These are phyloP conservation scores for Thinocorus orbignyianus DNA, from an alignment of 2,113 vertebrate genomes.

Conservation along the genomic window DNA sequence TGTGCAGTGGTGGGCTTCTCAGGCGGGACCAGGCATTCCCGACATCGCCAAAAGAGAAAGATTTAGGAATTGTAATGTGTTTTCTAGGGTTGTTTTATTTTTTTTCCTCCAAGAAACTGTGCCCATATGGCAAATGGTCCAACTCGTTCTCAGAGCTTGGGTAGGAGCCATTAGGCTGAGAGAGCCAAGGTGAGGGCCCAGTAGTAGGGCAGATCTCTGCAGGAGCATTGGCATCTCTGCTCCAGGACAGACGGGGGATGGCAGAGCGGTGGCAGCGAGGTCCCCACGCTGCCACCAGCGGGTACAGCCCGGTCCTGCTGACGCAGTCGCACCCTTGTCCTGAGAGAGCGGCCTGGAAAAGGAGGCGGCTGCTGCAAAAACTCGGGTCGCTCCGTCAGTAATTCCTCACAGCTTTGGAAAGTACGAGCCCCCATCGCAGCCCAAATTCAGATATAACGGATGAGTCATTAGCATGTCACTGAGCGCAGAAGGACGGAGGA, in stretches of 20 bases:
- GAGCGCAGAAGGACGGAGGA: neutral
- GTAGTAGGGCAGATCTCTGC: conserved; percentile 44
- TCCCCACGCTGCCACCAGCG: neutral
- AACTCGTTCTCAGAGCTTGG: neutral
- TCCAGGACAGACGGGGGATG: neutral
- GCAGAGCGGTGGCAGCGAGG: neutral
- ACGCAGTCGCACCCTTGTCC: neutral
- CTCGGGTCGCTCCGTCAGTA: neutral
- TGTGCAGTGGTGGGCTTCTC: neutral
- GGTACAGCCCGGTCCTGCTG: neutral
- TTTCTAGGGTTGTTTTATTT: neutral
- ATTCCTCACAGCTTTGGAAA: neutral
- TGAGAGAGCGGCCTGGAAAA: neutral
- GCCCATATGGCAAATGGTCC: neutral
- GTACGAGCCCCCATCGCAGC: neutral
- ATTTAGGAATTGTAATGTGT: neutral
- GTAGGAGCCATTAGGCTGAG: conserved; percentile 10
- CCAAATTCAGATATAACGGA: neutral
- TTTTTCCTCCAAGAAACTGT: neutral
- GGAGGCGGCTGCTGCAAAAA: neutral
- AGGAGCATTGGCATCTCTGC: neutral
- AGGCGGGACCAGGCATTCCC: neutral
- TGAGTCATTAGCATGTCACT: neutral
- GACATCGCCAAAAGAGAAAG: neutral
- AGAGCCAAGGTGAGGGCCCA: neutral